These are phyloP conservation scores for Palloptera scutellata DNA, from an alignment of 2,888 invertebrate genomes.

Conservation along the genomic window DNA sequence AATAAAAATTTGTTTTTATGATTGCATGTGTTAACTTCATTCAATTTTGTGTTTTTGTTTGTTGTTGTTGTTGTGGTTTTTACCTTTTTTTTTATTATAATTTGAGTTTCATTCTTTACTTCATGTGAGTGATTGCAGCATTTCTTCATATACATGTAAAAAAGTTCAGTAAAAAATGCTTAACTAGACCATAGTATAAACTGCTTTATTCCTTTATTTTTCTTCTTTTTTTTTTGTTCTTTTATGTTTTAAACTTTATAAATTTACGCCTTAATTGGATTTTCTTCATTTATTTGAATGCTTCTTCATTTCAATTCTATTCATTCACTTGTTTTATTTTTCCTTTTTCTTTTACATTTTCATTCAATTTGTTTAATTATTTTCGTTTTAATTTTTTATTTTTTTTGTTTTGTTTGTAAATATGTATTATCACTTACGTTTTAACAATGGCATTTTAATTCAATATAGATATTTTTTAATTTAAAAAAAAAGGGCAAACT, in stretches of 20 bases:
- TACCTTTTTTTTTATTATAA: constrained; percentile 11
- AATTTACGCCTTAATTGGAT: constrained; percentile 5
- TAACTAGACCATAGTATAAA: constrained; percentile 47
- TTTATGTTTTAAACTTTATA: constrained; percentile 9
- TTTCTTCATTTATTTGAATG: constrained; percentile 8
- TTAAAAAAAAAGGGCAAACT: constrained; percentile 32
- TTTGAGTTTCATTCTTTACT: constrained; percentile 17
- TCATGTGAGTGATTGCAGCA: constrained; percentile 17
- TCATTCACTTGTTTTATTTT: constrained; percentile 13
- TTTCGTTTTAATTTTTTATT: constrained; percentile 12
- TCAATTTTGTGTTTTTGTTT: constrained; percentile 25
- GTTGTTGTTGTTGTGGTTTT: constrained; percentile 5
- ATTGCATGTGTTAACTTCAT: constrained; percentile 36
- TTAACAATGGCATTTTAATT: constrained; percentile 62
- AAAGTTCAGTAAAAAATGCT: constrained; percentile 61
- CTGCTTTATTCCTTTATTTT: constrained; percentile 24
- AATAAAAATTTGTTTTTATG: constrained; percentile 14
- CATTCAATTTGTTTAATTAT: constrained; percentile 10
- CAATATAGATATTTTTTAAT: constrained; percentile 28
- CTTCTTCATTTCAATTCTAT: constrained; percentile 23
- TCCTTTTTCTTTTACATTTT: constrained; percentile 8
- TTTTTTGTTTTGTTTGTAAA: constrained; percentile 35
- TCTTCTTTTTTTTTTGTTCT: constrained; percentile 18
- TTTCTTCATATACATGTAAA: constrained; percentile 42
- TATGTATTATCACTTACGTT: constrained; percentile 59